Evolutionary conservation across 2,797 vertebrate genomes (phyloP), one percentile per base, ranked within the genome.

Genomic region (Phoeniculus purpureus): DNA sequence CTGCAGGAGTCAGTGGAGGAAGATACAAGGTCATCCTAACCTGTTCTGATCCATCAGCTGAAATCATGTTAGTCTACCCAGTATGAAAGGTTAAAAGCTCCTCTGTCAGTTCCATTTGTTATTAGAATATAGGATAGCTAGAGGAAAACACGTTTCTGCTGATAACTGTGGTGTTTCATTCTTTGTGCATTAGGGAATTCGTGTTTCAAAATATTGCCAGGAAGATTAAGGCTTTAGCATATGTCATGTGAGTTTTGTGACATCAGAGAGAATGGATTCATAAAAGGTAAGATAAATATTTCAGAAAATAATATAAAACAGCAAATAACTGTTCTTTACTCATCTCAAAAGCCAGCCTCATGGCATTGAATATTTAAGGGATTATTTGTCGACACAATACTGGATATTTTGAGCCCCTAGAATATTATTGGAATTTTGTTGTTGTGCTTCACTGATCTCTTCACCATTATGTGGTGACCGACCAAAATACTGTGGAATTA

Each of bases 1-100:
- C 87, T 10, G 2, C 37, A 79, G 59, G 65, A 82, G 60, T 55
- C 75, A 37, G 20, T 12, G 65, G 43, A 84, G 66, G 61, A 89
- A 75, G 73, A 90, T 89, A 83, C 93, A 95, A 95, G 81, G 94
- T 95, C 93, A 93, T 51, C 71, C 50, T 64, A 91, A 94, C 95
- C 96, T 94, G 91, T 82, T 95, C 66, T 85, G 85, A 93, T 74
- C 92, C 90, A 89, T 96, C 94, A 92, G 79, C 87, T 96, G 91
- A 89, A 95, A 96, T 96, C 92, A 95, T 64, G 81, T 94, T 95
- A 66, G 85, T 87, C 90, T 93, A 72, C 93, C 76, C 90, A 82
- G 74, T 74, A 85, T 52, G 92, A 96, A 96, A 96, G 95, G 95
- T 96, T 97, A 96, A 96, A 94, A 96, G 94, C 93, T 92, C 74